Evolutionary conservation across 1,140 invertebrate species (phyloP).

Genomic region (Plutomurus gul): DNA sequence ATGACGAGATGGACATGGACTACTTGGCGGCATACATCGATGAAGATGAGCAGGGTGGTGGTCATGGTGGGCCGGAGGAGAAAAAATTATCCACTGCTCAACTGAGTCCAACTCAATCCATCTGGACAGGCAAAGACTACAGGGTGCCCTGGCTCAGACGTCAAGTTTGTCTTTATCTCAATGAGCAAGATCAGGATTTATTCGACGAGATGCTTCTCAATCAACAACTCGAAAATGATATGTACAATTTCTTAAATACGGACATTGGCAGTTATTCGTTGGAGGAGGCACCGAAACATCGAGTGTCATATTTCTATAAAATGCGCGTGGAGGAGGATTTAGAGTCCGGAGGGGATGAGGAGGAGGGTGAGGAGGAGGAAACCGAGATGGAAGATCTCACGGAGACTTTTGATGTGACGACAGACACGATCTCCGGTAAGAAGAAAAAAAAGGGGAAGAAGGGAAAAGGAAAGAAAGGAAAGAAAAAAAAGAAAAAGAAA

Average conservation of each 20-base stretch:
- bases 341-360: not conserved
- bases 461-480: constrained; percentile 48
- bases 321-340: constrained; percentile 56
- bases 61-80: not conserved
- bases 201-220: constrained; percentile 60
- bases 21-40: not conserved
- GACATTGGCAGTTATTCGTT: constrained; percentile 57
- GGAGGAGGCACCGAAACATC: constrained; percentile 53
- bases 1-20: not conserved
- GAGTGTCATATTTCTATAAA: constrained; percentile 63
- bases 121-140: constrained; percentile 11
- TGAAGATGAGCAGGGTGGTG: not conserved
- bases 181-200: constrained; percentile 56
- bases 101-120: not conserved
- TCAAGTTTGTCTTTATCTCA: constrained; percentile 57
- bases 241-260: constrained; percentile 57
- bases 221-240: constrained; percentile 57
- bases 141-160: constrained; percentile 60
- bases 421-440: constrained; percentile 41
- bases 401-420: constrained; percentile 48
- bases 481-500: constrained; percentile 38
- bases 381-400: not conserved
- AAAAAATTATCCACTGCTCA: not conserved
- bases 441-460: constrained; percentile 43
- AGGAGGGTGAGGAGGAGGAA: constrained; percentile 41